Conservation (phyloP, 2,797 vertebrate genomes). For the Pangasius sanitwongsei region DNA sequence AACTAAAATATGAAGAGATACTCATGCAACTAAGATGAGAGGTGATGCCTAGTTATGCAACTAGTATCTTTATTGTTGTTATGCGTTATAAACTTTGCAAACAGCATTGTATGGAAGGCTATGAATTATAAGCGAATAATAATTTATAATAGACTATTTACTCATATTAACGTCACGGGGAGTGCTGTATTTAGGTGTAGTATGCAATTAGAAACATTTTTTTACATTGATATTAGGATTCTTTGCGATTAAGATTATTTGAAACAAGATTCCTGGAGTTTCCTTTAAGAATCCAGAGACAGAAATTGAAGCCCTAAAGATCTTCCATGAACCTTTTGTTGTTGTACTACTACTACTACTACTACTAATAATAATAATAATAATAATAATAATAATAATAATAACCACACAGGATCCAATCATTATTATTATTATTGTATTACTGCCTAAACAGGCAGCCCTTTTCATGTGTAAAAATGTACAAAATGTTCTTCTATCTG, state of each 20-base stretch:
- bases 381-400: slow-evolving; percentile 5
- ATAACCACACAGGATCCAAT: neutral
- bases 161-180: neutral
- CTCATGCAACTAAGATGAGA: neutral
- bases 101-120: neutral
- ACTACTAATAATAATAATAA: neutral
- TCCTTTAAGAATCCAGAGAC: neutral
- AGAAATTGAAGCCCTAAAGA: neutral
- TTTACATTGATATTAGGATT: neutral
- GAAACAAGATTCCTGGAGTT: neutral
- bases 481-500: neutral
- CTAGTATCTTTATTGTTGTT: neutral
- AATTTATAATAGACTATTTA: neutral
- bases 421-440: neutral
- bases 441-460: too few species aligned
- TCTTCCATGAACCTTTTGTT: neutral
- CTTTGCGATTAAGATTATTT: neutral
- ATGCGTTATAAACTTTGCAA: neutral
- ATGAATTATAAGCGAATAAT: neutral
- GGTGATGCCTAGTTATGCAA: neutral
- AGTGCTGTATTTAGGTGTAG: neutral
- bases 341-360: neutral
- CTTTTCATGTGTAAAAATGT: neutral
- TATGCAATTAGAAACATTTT: neutral
- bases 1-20: neutral